phyloP scores from a whole-genome alignment of 2,113 vertebrate species.

The Cynopterus brachyotis region DNA sequence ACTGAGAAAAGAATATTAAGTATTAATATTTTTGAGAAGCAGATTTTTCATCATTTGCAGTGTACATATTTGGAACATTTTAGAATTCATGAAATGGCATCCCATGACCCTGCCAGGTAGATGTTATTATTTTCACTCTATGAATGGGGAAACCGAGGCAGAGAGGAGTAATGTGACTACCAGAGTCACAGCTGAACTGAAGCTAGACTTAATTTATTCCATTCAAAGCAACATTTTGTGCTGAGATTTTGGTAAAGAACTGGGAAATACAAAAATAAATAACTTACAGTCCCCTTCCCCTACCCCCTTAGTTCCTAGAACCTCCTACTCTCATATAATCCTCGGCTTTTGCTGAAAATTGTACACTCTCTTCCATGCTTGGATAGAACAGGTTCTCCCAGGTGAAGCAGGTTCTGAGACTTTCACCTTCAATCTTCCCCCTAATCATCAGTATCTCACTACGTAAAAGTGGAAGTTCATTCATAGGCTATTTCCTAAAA shows the following conservation, averaged over 20 bases:
- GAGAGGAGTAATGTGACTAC: background rate
- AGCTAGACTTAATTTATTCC: background rate
- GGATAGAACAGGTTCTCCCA: background rate
- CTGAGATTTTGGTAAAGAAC: conserved; percentile 14
- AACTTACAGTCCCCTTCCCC: background rate
- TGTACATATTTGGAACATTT: background rate
- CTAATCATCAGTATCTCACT: background rate
- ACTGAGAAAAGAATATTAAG: background rate
- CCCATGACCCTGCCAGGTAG: background rate
- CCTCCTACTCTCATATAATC: background rate
- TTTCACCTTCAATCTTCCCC: background rate
- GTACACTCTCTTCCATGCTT: background rate
- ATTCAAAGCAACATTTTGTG: background rate
- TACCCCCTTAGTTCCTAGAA: background rate
- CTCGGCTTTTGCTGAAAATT: background rate
- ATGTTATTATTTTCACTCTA: background rate
- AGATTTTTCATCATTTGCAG: background rate
- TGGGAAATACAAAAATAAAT: background rate
- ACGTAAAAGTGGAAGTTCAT: background rate
- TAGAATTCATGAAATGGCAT: conserved; percentile 4
- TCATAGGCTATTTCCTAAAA: background rate
- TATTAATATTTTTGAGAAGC: background rate
- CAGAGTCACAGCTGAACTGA: background rate
- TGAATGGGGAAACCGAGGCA: conserved; percentile 4
- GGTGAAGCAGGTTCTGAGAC: background rate